Evolutionary conservation across 2,797 vertebrate species (phyloP), one percentile per base, ranked within the genome.

Genomic region (Thunnus albacares): DNA sequence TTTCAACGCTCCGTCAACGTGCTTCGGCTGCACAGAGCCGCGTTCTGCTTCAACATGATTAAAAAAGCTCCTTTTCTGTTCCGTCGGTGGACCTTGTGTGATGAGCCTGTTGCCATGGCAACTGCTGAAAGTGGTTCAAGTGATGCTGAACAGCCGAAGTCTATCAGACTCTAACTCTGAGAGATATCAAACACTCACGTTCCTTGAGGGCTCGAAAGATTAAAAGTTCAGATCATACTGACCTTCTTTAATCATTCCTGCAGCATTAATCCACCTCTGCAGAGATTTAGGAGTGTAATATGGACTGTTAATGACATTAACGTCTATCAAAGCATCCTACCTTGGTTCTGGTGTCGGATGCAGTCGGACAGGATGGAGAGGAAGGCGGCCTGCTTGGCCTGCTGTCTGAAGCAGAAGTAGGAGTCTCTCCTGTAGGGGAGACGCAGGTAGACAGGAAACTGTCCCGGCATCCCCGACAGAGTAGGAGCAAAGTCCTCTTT

Each of bases 381-480:
- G 91, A 98, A 97, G 51, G 28, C 73, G 0, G 67, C 89, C 76
- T 96, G 97, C 9, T 92, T 87, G 0, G 35, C 76, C 1, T 95
- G 89, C 71, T 96, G 92, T 0, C 43, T 76, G 93, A 97, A 97
- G 92, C 97, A 98, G 90, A 97, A 98, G 94, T 95, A 98, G 71
- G 87, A 94, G 60, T 98, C 97, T 28, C 90, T 93, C 77, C 94
- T 74, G 80, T 97, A 98, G 0, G 98, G 97, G 61, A 97, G 96
- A 88, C 96, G 96, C 81, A 99, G 95, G 92, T 96, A 98, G 20
- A 98, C 96, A 0, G 97, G 97, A 85, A 96, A 98, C 33, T 96
- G 94, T 22, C 90, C 97, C 0, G 97, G 97, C 87, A 97, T 94
- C 4, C 88, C 93, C 0, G 94, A 71, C 0, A 96, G 88, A 17